Evolutionary conservation across 2,888 invertebrate species (phyloP).

Genomic region (Cheilosia grossa): DNA sequence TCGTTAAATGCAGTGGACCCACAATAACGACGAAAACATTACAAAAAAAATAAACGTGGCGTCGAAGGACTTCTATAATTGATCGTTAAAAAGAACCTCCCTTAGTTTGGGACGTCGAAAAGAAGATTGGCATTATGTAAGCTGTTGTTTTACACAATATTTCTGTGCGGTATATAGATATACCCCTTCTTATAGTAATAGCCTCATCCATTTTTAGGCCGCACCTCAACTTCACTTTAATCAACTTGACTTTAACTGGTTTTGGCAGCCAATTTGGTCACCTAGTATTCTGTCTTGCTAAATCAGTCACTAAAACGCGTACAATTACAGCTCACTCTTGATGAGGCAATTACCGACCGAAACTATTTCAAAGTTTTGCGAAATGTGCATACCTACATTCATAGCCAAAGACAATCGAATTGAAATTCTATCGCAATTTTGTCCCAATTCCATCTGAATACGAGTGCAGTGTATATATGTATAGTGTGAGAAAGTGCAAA

Average conservation of each 20-base stretch:
- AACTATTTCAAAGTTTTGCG: background rate
- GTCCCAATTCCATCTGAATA: background rate
- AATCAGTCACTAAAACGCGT: no score
- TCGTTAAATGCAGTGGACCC: slow-evolving; percentile 45
- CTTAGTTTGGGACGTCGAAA: background rate
- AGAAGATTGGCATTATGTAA: background rate
- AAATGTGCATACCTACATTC: background rate
- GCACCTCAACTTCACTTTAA: background rate
- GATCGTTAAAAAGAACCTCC: background rate
- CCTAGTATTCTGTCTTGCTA: no score
- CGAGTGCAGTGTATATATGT: no score
- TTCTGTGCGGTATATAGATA: background rate
- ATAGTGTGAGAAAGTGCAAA: background rate
- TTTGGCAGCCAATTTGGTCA: background rate
- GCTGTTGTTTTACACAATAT: background rate
- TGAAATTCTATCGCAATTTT: background rate
- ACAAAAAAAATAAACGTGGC: background rate
- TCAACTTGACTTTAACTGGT: background rate
- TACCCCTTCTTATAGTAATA: background rate
- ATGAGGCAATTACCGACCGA: no score
- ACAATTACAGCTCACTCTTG: no score
- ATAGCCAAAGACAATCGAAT: background rate
- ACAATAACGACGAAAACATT: background rate
- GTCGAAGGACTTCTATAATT: background rate
- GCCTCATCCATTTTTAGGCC: background rate